Evolutionary conservation across 2,888 invertebrate species (phyloP), one percentile per base, ranked within the genome.

Genomic region (Clitarchus hookeri): DNA sequence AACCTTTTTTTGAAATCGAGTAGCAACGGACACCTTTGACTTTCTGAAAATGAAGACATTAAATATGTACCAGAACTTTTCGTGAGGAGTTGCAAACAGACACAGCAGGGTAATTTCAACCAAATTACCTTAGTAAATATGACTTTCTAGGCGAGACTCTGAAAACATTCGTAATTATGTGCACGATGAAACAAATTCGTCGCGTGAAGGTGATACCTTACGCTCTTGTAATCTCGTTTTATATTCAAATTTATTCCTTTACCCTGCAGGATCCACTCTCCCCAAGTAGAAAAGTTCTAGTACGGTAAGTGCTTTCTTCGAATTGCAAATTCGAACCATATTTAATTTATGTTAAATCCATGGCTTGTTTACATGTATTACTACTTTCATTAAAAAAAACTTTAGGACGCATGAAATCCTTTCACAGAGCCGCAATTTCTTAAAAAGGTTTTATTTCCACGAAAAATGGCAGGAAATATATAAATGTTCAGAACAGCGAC

Each of bases 161-260:
- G 16, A 4, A 65, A 65, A 65, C 65, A 65, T 19, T 65, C 65
- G 65, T 19, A 65, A 65, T 65, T 65, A 65, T 65, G 48, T 36
- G 8, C 65, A 23, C 65, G 65, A 19, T 0, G 16, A 23, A n/a
- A 65, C 6, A 65, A 65, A 12, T n/a, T n/a, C 48, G 48, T 48
- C 48, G 48, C n/a, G 8, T n/a, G 16, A 65, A 65, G n/a, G 65
- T 65, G 65, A 65, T 65, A 0, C 65, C 65, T 36, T 16, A 23
- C 19, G 8, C 0, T 65, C 19, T n/a, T n/a, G 19, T 65, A n/a
- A n/a, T n/a, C 65, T 65, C 19, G 65, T 65, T 65, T 65, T 19
- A 23, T 65, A 65, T 65, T 65, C 65, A 65, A 65, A 65, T 65
- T 65, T 65, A 65, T 65, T 65, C 65, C n/a, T 65, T 65, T 65